Evolutionary conservation across 2,113 vertebrate genomes (phyloP).

Genomic region (Lophotis ruficrista): DNA sequence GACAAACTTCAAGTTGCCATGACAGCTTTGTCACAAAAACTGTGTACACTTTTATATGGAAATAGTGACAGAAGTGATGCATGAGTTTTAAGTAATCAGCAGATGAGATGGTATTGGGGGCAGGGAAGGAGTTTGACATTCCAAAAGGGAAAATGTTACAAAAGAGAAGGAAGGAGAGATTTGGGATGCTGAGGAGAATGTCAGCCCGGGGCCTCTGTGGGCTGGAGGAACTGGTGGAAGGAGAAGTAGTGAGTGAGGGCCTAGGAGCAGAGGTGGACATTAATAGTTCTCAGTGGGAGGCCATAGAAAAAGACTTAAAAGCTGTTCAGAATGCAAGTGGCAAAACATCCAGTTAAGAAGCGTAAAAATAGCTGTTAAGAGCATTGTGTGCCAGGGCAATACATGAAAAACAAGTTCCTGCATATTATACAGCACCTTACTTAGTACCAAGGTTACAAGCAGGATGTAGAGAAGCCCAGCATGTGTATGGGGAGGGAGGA

Average conservation of each 20-base stretch:
- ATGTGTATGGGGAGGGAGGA: neutral
- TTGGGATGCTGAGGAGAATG: neutral
- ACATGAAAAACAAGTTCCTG: neutral
- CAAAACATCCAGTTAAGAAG: neutral
- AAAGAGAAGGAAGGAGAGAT: neutral
- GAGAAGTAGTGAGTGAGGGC: neutral
- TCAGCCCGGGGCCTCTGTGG: neutral
- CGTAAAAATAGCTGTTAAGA: neutral
- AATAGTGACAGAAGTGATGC: neutral
- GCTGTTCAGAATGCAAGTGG: neutral
- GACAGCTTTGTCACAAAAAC: slow-evolving; percentile 45
- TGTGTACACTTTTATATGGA: neutral
- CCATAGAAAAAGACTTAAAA: neutral
- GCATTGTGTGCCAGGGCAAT: neutral
- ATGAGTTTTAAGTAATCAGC: neutral
- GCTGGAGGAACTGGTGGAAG: neutral
- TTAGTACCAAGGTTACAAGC: neutral
- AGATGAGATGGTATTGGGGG: neutral
- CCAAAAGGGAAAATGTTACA: neutral
- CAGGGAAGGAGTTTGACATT: neutral
- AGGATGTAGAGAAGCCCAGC: neutral
- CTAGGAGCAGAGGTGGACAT: neutral
- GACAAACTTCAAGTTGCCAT: slow-evolving; percentile 27
- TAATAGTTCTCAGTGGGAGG: neutral
- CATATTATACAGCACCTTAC: neutral